phyloP scores from a whole-genome alignment of 2,888 invertebrate species.

The Desoria tigrina region DNA sequence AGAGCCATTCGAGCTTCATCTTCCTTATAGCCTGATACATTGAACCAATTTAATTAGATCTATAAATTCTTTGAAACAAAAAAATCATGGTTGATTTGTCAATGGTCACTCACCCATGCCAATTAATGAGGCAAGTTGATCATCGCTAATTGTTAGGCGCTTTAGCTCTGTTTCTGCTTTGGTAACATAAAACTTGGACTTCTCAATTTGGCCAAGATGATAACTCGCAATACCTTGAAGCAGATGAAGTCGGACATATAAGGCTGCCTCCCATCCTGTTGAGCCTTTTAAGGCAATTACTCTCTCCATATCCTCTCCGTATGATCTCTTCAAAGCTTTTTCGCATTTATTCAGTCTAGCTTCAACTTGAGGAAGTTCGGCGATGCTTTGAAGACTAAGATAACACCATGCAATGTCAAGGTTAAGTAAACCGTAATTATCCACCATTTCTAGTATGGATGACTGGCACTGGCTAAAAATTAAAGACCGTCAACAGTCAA shows the following conservation, averaged over 20 bases:
- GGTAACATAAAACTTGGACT: slow-evolving; percentile 65
- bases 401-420: slow-evolving; percentile 90
- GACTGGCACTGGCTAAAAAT: slow-evolving; percentile 66
- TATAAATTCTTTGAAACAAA: no score
- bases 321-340: slow-evolving; percentile 65
- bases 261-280: slow-evolving; percentile 69
- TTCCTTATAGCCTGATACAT: slow-evolving; percentile 65
- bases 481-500: no score
- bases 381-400: slow-evolving; percentile 71
- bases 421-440: slow-evolving; percentile 80
- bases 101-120: slow-evolving; percentile 62
- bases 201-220: slow-evolving; percentile 70
- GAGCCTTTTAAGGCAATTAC: slow-evolving; percentile 63
- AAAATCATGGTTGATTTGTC: no score
- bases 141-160: slow-evolving; percentile 65
- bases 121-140: slow-evolving; percentile 61
- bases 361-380: slow-evolving; percentile 73
- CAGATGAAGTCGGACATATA: slow-evolving; percentile 75
- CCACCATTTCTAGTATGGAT: slow-evolving; percentile 68
- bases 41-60: slow-evolving; percentile 51
- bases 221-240: slow-evolving; percentile 77
- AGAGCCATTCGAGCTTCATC: slow-evolving; percentile 72
- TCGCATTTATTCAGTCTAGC: slow-evolving; percentile 69
- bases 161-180: slow-evolving; percentile 68
- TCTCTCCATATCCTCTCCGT: slow-evolving; percentile 68